These are phyloP conservation scores for Calameuta idolon DNA, from an alignment of 2,888 invertebrate genomes.

Conservation along the genomic window DNA sequence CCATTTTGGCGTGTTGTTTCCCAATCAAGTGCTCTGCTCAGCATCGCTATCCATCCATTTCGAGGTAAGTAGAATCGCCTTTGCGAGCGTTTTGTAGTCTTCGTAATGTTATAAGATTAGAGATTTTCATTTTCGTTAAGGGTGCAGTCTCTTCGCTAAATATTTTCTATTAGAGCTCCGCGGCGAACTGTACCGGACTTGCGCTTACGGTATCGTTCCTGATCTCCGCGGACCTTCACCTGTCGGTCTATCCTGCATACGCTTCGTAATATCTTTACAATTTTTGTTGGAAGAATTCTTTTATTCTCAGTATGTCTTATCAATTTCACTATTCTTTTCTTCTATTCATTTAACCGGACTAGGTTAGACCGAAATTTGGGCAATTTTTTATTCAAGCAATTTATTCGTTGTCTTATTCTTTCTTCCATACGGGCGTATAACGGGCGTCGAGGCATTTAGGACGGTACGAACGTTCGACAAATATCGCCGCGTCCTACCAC, in stretches of 20 bases:
- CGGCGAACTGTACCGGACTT: background rate
- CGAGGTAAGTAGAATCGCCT: conserved; percentile 50
- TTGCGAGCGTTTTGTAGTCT: background rate
- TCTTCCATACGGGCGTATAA: conserved; percentile 17
- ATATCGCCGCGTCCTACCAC: background rate
- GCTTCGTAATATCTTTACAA: background rate
- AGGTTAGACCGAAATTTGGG: background rate
- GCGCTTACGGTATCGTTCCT: background rate
- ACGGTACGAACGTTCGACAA: background rate
- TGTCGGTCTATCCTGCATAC: conserved; percentile 1
- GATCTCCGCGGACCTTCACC: conserved; percentile 1
- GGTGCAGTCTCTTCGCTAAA: background rate
- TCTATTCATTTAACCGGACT: background rate
- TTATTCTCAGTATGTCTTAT: conserved; percentile 20
- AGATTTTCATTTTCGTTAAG: background rate
- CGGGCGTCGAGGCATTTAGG: background rate
- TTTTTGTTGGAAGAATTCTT: background rate
- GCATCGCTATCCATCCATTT: conserved; percentile 62
- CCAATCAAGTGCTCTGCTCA: conserved; percentile 56
- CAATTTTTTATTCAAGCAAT: background rate
- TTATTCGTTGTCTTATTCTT: background rate
- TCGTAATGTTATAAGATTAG: background rate
- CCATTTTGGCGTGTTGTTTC: conserved; percentile 66
- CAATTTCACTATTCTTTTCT: conserved; percentile 15
- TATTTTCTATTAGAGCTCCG: background rate